phyloP scores from a whole-genome alignment of 2,113 vertebrate genomes.

The Crotophaga sulcirostris region DNA sequence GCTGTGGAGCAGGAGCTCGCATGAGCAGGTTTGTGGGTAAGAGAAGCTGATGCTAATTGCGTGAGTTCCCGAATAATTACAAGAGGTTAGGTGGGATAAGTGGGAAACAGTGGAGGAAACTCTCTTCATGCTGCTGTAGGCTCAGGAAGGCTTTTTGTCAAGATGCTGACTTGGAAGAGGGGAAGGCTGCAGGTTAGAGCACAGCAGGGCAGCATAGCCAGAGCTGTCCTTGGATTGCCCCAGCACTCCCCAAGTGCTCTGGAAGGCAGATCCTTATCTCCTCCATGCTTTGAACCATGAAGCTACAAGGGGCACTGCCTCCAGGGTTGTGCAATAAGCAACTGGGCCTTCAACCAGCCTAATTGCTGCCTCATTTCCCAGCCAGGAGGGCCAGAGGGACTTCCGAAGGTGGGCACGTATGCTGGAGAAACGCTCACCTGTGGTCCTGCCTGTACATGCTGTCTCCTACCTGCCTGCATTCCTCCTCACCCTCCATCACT shows the following conservation, averaged over 20 bases:
- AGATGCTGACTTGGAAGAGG: not conserved
- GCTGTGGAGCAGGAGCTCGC: not conserved
- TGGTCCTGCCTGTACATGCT: not conserved
- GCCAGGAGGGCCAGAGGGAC: conserved; percentile 2
- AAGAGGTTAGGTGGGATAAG: not conserved
- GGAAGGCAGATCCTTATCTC: conserved; percentile 6
- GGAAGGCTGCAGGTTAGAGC: not conserved
- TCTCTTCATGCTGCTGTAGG: not conserved
- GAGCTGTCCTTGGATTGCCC: not conserved
- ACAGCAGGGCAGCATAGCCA: rapidly evolving
- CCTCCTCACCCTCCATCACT: not conserved
- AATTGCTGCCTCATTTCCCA: conserved; percentile 28
- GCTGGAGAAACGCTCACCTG: not conserved
- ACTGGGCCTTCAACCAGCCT: conserved; percentile 13
- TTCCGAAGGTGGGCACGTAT: not conserved
- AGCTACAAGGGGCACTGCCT: conserved; percentile 29
- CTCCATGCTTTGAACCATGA: not conserved
- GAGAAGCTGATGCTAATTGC: not conserved
- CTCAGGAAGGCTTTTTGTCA: not conserved
- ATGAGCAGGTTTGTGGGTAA: not conserved
- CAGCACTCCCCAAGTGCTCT: not conserved
- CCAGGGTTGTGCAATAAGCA: not conserved
- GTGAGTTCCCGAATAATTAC: not conserved
- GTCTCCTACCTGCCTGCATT: conserved; percentile 4
- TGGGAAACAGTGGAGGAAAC: not conserved